Conservation (phyloP, 1,140 invertebrate genomes). For the Chrysoperla carnea region DNA sequence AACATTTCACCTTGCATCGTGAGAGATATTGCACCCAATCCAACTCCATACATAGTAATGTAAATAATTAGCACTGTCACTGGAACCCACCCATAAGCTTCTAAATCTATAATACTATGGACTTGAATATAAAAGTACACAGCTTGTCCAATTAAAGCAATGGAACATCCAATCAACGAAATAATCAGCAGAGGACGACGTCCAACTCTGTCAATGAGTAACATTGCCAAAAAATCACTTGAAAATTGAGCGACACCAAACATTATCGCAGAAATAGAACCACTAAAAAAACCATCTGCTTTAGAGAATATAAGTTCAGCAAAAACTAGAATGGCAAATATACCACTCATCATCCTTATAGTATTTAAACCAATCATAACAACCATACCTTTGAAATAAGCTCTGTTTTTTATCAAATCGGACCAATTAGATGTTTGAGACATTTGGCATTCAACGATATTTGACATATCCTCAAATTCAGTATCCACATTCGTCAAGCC, state of each 20-base stretch:
- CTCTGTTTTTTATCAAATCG: no score
- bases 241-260: conserved; percentile 11
- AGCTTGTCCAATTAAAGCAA: conserved; percentile 9
- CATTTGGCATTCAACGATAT: no score
- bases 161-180: background rate
- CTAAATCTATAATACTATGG: background rate
- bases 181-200: conserved; percentile 2
- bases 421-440: no score
- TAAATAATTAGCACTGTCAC: conserved; percentile 12
- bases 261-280: conserved; percentile 12
- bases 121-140: conserved; percentile 4
- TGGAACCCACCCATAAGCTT: conserved; percentile 8
- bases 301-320: conserved; percentile 12
- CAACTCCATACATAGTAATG: conserved; percentile 8
- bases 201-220: conserved; percentile 8
- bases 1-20: conserved; percentile 13
- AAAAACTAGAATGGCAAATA: conserved; percentile 15
- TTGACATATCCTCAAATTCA: no score
- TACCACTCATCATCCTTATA: conserved; percentile 11
- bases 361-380: no score
- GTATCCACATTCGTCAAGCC: no score
- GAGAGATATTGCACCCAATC: conserved; percentile 11
- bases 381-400: no score
- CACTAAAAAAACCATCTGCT: conserved; percentile 12
- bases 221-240: conserved; percentile 6